These are phyloP conservation scores for Drosophila santomea DNA, from an alignment of 1,140 invertebrate species.

Conservation along the genomic window DNA sequence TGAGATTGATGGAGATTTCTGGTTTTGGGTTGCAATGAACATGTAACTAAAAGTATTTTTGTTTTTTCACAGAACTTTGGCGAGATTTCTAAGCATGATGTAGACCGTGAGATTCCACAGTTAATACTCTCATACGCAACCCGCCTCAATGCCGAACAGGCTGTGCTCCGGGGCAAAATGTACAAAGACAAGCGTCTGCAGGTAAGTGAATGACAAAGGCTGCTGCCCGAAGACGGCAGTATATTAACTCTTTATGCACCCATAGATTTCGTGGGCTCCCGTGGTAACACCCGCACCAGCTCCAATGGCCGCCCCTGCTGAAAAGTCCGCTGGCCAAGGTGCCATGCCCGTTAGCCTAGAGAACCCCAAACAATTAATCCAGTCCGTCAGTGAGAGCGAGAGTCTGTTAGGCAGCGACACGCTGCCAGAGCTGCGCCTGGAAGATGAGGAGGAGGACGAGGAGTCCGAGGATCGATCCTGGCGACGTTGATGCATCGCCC, in stretches of 20 bases:
- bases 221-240: too few relatives aligned
- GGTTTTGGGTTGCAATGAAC: too few relatives aligned
- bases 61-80: slow-evolving; percentile 71
- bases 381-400: slow-evolving; percentile 73
- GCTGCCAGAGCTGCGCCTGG: slow-evolving; percentile 77
- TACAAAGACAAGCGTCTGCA: slow-evolving; percentile 84
- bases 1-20: too few relatives aligned
- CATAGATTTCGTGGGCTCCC: slow-evolving; percentile 79
- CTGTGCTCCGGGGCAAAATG: slow-evolving; percentile 80
- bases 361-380: slow-evolving; percentile 62
- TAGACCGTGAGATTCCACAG: slow-evolving; percentile 81
- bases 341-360: slow-evolving; percentile 23
- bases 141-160: slow-evolving; percentile 83
- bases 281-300: slow-evolving; percentile 57
- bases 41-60: too few relatives aligned
- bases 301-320: slow-evolving; percentile 63
- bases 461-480: slow-evolving; percentile 84
- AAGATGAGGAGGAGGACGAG: slow-evolving; percentile 84
- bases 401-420: slow-evolving; percentile 72
- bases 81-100: slow-evolving; percentile 83
- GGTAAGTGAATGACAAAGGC: slow-evolving; percentile 33
- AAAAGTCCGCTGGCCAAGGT: slow-evolving; percentile 34
- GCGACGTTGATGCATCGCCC: slow-evolving; percentile 82
- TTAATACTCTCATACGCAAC: slow-evolving; percentile 83
- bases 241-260: background rate